These are phyloP conservation scores for Numida meleagris DNA, from an alignment of 2,113 vertebrate species.

Conservation along the genomic window DNA sequence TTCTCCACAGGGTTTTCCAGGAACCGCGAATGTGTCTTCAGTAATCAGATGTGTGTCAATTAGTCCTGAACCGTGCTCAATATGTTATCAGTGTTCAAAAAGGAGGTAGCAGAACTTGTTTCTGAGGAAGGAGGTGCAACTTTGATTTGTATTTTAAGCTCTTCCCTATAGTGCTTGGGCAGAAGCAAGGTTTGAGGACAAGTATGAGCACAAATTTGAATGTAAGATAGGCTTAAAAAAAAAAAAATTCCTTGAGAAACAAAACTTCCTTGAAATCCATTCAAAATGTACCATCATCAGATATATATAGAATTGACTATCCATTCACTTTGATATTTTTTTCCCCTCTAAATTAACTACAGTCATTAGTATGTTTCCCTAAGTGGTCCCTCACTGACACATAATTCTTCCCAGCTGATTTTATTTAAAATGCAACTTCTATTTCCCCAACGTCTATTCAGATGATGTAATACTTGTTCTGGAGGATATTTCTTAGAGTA, in stretches of 20 bases:
- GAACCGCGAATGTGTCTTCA: background rate
- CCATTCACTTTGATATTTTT: background rate
- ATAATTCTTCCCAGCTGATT: background rate
- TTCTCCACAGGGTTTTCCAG: background rate
- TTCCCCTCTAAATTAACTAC: background rate
- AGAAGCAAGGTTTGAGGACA: background rate
- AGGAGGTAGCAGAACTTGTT: background rate
- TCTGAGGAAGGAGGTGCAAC: background rate
- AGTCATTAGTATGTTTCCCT: conserved; percentile 9
- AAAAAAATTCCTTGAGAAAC: too few species aligned
- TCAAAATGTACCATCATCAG: background rate
- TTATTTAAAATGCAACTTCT: conserved; percentile 4
- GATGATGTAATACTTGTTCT: background rate
- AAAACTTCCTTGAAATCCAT: conserved; percentile 3
- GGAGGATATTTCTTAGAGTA: too few species aligned
- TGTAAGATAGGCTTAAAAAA: background rate
- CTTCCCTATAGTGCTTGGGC: background rate
- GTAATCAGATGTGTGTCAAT: background rate
- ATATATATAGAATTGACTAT: background rate
- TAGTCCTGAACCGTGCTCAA: background rate
- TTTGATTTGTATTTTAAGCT: background rate
- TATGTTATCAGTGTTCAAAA: background rate
- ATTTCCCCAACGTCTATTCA: background rate
- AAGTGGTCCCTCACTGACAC: background rate
- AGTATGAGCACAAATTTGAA: background rate